Evolutionary conservation across 2,113 vertebrate genomes (phyloP).

Genomic region (Sylvietta virens): DNA sequence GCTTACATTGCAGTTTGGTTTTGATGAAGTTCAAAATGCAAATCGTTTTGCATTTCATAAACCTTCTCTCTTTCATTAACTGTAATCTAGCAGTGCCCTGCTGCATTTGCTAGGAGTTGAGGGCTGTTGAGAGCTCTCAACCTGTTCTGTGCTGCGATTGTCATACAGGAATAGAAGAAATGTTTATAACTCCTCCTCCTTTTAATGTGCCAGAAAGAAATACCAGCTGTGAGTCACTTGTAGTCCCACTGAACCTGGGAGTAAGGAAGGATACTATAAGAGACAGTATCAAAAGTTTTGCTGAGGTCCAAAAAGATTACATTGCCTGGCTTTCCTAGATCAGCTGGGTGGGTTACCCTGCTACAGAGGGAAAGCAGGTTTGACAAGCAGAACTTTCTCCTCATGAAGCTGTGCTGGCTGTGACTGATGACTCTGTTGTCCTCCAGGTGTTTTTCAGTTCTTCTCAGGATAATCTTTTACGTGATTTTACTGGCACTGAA

Average conservation of each 20-base stretch:
- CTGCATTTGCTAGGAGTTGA: not conserved
- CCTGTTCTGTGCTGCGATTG: not conserved
- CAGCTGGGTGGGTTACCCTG: not conserved
- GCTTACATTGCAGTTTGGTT: not conserved
- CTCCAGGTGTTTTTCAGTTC: not conserved
- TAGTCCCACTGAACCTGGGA: not conserved
- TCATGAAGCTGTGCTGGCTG: not conserved
- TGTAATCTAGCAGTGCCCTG: not conserved
- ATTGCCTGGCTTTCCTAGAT: not conserved
- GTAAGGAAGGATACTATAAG: not conserved
- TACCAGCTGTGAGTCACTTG: not conserved
- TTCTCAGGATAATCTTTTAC: not conserved
- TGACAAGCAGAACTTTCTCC: not conserved
- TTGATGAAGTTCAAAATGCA: not conserved
- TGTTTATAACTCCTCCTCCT: not conserved
- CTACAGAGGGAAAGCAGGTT: not conserved
- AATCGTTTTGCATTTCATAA: not conserved
- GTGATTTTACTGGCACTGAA: not conserved
- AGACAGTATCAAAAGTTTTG: not conserved
- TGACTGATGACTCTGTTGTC: fast-evolving
- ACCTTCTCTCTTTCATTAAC: not conserved
- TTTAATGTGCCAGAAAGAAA: not conserved
- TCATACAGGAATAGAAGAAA: not conserved
- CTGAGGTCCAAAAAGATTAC: not conserved
- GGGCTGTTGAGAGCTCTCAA: not conserved